Base-by-base conservation (phyloP, 2,797 vertebrate genomes). In the Diplodus sargus region DNA sequence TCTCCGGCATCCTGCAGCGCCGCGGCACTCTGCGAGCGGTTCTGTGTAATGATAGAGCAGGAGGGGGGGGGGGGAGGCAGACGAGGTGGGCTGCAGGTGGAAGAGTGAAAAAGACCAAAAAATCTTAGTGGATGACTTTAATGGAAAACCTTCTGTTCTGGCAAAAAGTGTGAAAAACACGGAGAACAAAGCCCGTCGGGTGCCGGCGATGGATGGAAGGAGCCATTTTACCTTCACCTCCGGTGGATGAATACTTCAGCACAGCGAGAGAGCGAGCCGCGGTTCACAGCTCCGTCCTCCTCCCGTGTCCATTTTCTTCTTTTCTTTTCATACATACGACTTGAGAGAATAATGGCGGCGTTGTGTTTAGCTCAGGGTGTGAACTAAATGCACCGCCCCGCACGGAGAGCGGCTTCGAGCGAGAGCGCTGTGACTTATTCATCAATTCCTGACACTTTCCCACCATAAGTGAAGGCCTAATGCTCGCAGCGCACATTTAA, bases 401-500 rank as follows among this genome's bases (percentile, higher is more conserved):
- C 73, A 11, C 47, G 74, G 42, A 51, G 67, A 66, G 56, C 28
- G 66, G 48, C 49, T 84, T 63, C 39, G 42, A 65, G 71, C 70
- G 20, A 60, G 78, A 85, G 39, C 1, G 28, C 64, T 72, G 70
- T 89, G 82, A 93, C 60, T 92, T 93, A 92, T 92, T 93, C 79
- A 93, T 86, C 86, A 61, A 10, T 70, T 81, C 74, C 72, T 83
- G 77, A 90, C 91, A 91, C 92, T 73, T 91, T 79, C 53, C 34
- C 8, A 22, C 69, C 39, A 47, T 43, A 68, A 75, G 71, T 66
- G 85, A 84, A 68, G 76, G 53, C 52, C 59, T 85, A 85, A 91
- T 82, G 82, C 82, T 76, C 51, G 4, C 59, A 39, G 47, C 51
- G 20, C 63, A 47, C 84, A 83, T 87, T 90, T 82, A 51, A 57